Conservation (phyloP, 2,113 vertebrate genomes). For the Cyanocitta stelleri region DNA sequence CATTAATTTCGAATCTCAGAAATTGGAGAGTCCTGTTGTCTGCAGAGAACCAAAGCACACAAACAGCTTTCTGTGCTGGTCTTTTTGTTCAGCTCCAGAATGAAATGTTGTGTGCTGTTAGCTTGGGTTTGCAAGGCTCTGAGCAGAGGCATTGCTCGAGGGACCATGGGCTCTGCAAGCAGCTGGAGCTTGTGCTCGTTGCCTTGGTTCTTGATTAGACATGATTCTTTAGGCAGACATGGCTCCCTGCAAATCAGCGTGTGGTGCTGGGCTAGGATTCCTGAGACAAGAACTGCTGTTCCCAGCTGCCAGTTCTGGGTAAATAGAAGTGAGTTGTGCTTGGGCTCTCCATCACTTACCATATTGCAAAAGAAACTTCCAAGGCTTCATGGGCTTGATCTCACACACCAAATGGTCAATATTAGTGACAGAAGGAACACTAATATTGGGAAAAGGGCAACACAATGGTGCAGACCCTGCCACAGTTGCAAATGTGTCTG, state of each 20-base stretch:
- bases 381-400: not conserved
- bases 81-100: not conserved
- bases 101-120: not conserved
- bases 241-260: not conserved
- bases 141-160: not conserved
- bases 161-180: not conserved
- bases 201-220: not conserved
- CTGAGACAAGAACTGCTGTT: not conserved
- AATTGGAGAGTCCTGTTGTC: not conserved
- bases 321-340: not conserved
- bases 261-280: not conserved
- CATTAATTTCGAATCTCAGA: not conserved
- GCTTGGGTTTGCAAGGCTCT: not conserved
- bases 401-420: not conserved
- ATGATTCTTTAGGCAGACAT: not conserved
- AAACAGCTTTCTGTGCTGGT: not conserved
- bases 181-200: not conserved
- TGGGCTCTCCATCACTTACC: not conserved
- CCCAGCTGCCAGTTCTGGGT: not conserved
- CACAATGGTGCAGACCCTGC: fast-evolving
- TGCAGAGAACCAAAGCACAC: not conserved
- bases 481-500: fast-evolving
- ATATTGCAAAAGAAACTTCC: not conserved
- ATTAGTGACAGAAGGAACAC: not conserved
- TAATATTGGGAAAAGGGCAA: not conserved